phyloP scores from a whole-genome alignment of 1,140 invertebrate species.

The Ylistrum balloti region DNA sequence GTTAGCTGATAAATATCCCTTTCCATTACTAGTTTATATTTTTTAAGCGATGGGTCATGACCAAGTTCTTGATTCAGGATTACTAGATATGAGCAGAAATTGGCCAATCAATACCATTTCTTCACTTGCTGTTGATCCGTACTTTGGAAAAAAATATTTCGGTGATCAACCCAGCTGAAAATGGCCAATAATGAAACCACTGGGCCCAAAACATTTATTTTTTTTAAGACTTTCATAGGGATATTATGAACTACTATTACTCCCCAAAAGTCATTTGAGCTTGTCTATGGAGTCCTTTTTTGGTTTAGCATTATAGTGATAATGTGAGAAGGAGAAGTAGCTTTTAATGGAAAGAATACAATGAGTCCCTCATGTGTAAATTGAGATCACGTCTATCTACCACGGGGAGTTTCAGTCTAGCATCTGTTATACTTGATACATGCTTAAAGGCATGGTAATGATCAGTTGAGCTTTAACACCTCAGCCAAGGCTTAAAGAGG shows the following conservation, averaged over 20 bases:
- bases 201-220: not conserved
- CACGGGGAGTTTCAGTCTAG: not conserved
- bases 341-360: not conserved
- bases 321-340: too few relatives aligned
- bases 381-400: not conserved
- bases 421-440: too few relatives aligned
- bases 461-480: too few relatives aligned
- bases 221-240: too few relatives aligned
- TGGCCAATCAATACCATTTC: conserved; percentile 26
- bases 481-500: too few relatives aligned
- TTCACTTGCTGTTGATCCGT: not conserved
- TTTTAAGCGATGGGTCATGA: not conserved
- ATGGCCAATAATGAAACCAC: not conserved
- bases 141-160: not conserved
- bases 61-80: not conserved
- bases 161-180: not conserved
- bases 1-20: not conserved
- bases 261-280: not conserved
- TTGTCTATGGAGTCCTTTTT: not conserved
- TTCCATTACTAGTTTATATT: conserved; percentile 29
- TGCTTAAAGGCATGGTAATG: too few relatives aligned
- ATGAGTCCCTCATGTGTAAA: not conserved
- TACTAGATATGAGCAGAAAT: not conserved
- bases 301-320: not conserved
- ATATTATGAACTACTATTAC: too few relatives aligned